Base-by-base conservation (phyloP, 2,888 invertebrate species). In the Molorchus minor region DNA sequence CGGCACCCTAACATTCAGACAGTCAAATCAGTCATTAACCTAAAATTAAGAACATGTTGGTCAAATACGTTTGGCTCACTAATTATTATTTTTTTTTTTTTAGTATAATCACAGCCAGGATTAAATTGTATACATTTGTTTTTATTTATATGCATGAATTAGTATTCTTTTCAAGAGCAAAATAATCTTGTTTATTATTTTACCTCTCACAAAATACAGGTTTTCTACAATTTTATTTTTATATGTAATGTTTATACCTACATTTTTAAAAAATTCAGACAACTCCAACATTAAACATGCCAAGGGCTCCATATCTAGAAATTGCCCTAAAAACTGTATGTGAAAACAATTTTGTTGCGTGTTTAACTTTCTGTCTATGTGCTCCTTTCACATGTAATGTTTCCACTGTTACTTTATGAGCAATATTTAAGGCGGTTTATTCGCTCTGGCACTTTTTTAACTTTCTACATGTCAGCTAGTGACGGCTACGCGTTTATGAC, bases 341-440 rank as follows among this genome's bases (percentile, higher is more conserved):
- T 3, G 70, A 65, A 65, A 72, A 70, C 7, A 70, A 21, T 63
- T 71, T 68, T 3, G 68, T 60, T 3, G 69, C 63, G 38, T 51
- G 59, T 65, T 62, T 67, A 3, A 62, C 67, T 54, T 62, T 64
- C 25, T 64, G 62, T 10, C 60, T 13, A 40, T 33, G 15, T 19
- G 58, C 43, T 8, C 46, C 38, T 56, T 38, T 7, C 15, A 49
- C 20, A 41, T 56, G 17, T 33, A 56, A 10, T 16, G 15, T 49
- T n/a, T 38, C 55, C 17, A 25, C 25, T 13, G 55, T 40, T 10
- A 58, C 55, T 58, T 64, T 61, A 38, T 58, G 30, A 3, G 55
- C 49, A 7, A 62, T 64, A 12, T 20, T 66, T 59, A 68, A 56
- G 46, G 65, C 67, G 10, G 62, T 52, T 7, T n/a, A n/a, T n/a